Conservation (phyloP, 2,113 vertebrate species). For the Notechis scutatus region DNA sequence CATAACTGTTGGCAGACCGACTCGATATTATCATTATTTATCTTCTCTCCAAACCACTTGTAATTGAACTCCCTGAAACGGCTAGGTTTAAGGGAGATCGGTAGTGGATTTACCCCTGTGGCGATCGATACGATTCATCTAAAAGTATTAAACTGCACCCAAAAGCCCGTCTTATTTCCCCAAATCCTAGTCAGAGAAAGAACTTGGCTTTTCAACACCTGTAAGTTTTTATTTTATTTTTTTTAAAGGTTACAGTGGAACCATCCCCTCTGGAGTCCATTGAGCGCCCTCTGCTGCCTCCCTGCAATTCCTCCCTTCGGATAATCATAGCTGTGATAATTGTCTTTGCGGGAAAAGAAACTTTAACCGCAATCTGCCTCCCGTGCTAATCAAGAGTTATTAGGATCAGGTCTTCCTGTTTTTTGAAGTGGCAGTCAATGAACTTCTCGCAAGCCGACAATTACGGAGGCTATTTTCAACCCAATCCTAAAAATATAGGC, state of each 20-base stretch:
- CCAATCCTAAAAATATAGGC: not conserved
- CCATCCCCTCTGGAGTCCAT: not conserved
- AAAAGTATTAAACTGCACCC: not conserved
- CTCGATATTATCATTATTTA: not conserved
- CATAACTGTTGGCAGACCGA: not conserved
- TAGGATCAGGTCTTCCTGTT: accelerated
- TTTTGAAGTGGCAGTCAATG: not conserved
- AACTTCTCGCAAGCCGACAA: not conserved
- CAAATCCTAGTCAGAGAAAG: not conserved
- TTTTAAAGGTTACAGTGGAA: not conserved
- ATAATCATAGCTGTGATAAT: not conserved
- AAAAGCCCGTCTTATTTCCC: not conserved
- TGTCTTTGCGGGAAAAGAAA: not conserved
- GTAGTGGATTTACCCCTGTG: not conserved
- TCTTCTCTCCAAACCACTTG: not conserved
- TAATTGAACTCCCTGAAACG: not conserved
- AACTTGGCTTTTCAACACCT: not conserved
- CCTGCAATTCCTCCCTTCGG: not conserved
- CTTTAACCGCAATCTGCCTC: not conserved
- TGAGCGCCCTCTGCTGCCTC: conserved; percentile 51
- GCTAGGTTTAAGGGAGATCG: not conserved
- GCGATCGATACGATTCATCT: too few relatives aligned
- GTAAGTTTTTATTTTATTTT: conserved; percentile 23
- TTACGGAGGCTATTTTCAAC: not conserved
- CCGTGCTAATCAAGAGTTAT: accelerated